phyloP scores from a whole-genome alignment of 2,797 vertebrate genomes.

The Somateria mollissima region DNA sequence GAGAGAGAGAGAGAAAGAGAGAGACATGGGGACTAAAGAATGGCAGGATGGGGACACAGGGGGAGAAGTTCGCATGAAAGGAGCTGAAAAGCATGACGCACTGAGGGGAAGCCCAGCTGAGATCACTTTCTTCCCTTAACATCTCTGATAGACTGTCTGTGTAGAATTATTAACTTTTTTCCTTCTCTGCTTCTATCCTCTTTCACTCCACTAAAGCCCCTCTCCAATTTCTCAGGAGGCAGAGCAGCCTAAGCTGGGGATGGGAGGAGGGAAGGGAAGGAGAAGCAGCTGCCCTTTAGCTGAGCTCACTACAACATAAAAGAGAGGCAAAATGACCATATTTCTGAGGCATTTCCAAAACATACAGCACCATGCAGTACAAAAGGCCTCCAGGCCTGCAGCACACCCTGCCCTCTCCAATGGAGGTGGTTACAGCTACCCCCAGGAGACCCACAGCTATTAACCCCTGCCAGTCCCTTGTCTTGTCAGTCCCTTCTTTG shows the following conservation, averaged over 20 bases:
- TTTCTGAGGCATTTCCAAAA: slow-evolving; percentile 50
- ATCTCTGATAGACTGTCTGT: neutral
- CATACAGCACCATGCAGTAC: neutral
- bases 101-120: slow-evolving; percentile 52
- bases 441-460: neutral
- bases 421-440: neutral
- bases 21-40: slow-evolving; percentile 37
- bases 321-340: neutral
- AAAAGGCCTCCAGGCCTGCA: neutral
- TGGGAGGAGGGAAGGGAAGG: neutral
- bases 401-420: neutral
- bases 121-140: slow-evolving; percentile 42
- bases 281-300: neutral
- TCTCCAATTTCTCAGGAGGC: slow-evolving; percentile 49
- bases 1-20: slow-evolving; percentile 36
- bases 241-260: slow-evolving; percentile 29
- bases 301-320: slow-evolving; percentile 24
- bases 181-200: slow-evolving; percentile 20
- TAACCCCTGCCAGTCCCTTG: neutral
- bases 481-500: neutral
- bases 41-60: slow-evolving; percentile 8
- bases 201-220: slow-evolving; percentile 29
- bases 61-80: slow-evolving; percentile 65
- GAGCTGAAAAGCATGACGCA: slow-evolving; percentile 71
- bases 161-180: slow-evolving; percentile 56